Conservation (phyloP, 2,113 vertebrate species). For the Passer montanus region DNA sequence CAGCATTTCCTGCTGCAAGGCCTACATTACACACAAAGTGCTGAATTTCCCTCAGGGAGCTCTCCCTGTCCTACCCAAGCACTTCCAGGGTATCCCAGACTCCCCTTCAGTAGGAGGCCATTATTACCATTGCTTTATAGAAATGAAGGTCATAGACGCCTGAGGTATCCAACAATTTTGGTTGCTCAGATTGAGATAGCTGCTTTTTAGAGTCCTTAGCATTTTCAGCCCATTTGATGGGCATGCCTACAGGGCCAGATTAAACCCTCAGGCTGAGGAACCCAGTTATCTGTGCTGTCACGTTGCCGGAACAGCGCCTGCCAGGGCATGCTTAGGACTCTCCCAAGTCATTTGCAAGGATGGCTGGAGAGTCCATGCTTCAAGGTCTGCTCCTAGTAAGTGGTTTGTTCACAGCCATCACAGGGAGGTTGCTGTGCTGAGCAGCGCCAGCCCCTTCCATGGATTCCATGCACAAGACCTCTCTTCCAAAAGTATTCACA, state of each 20-base stretch:
- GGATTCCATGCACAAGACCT: fast-evolving
- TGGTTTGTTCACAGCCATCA: not conserved
- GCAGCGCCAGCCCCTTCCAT: fast-evolving
- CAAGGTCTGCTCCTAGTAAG: not conserved
- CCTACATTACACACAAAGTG: not conserved
- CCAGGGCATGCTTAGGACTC: not conserved
- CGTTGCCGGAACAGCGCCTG: fast-evolving
- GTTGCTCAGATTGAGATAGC: not conserved
- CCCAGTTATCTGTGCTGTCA: not conserved
- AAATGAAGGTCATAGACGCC: not conserved
- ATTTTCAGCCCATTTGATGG: not conserved
- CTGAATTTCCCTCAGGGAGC: not conserved
- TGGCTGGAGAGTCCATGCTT: not conserved
- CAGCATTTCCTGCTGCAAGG: not conserved
- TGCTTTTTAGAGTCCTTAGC: not conserved
- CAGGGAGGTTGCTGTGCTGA: fast-evolving
- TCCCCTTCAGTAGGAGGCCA: not conserved
- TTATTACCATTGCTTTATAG: not conserved
- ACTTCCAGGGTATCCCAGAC: not conserved
- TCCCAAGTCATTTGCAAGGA: not conserved
- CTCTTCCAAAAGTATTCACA: not conserved
- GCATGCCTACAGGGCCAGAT: not conserved
- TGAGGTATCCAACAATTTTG: not conserved
- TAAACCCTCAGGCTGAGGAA: not conserved
- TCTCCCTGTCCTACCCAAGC: not conserved